These are phyloP conservation scores for Caenorhabditis sp. DNA, from an alignment of 2,888 invertebrate species.

Conservation along the genomic window DNA sequence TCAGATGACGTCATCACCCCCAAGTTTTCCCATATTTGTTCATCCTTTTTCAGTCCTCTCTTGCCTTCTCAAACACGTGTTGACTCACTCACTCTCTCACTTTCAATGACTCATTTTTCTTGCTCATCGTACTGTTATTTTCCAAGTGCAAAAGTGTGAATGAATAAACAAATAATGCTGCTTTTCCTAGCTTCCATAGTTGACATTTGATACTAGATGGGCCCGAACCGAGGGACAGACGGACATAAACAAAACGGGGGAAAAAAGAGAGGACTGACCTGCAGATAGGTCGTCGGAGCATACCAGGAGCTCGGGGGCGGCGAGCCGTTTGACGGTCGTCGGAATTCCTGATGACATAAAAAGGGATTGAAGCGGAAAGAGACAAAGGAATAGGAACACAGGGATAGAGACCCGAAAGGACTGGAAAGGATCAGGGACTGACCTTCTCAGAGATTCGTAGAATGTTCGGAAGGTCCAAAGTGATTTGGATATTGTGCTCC, in stretches of 20 bases:
- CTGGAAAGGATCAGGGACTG: conserved; percentile 4
- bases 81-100: conserved; percentile 13
- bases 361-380: too few species aligned
- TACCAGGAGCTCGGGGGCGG: conserved; percentile 65
- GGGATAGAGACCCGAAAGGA: background rate
- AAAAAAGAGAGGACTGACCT: conserved; percentile 43
- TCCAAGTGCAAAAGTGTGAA: conserved; percentile 14
- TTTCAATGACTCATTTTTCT: background rate
- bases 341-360: conserved; percentile 5
- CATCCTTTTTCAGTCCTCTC: conserved; percentile 17
- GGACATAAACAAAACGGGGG: conserved; percentile 11
- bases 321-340: conserved; percentile 47
- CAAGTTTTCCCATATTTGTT: conserved; percentile 11
- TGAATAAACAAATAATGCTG: conserved; percentile 5
- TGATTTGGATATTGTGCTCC: conserved; percentile 68
- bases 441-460: conserved; percentile 45
- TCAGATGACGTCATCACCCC: conserved; percentile 10
- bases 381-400: background rate
- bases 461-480: conserved; percentile 66
- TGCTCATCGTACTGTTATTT: background rate
- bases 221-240: background rate
- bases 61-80: background rate
- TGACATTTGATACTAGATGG: conserved; percentile 35
- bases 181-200: background rate
- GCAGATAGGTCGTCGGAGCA: conserved; percentile 52